phyloP scores from a whole-genome alignment of 2,888 invertebrate genomes.

The Melinaea menophilus region DNA sequence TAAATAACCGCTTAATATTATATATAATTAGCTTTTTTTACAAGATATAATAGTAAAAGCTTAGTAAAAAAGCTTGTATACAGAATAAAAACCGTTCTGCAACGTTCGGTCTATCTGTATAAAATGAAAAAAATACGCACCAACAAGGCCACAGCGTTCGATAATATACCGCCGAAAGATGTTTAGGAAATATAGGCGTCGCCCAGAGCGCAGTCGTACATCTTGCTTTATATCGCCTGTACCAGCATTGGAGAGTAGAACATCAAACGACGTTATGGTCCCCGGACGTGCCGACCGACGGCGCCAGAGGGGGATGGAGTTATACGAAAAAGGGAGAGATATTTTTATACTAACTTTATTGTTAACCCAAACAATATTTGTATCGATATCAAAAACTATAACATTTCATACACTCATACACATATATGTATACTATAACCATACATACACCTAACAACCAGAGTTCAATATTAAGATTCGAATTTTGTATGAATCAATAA shows the following conservation, averaged over 20 bases:
- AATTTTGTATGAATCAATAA: too few species aligned
- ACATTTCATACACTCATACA: not conserved
- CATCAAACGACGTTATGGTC: conserved; percentile 77
- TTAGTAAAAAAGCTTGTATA: too few species aligned
- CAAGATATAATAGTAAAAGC: too few species aligned
- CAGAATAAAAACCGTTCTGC: not conserved
- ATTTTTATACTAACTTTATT: conserved; percentile 72
- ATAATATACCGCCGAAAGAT: conserved; percentile 72
- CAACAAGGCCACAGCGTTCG: conserved; percentile 63
- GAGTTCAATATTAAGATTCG: too few species aligned
- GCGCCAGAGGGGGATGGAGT: conserved; percentile 55
- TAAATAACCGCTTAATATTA: too few species aligned
- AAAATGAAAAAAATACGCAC: conserved; percentile 42
- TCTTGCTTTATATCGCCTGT: conserved; percentile 70
- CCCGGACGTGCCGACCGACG: conserved; percentile 72
- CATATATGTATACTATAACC: conserved; percentile 1
- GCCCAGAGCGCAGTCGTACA: conserved; percentile 76
- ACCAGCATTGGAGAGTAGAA: conserved; percentile 78
- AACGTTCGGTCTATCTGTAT: not conserved
- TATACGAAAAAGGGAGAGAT: conserved; percentile 50
- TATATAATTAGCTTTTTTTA: too few species aligned
- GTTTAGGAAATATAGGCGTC: conserved; percentile 78
- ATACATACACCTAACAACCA: not conserved
- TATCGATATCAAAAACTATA: conserved; percentile 29
- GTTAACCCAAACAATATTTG: conserved; percentile 57